Evolutionary conservation across 2,888 invertebrate species (phyloP), one percentile per base, ranked within the genome.

Genomic region (Chouioia cunea): DNA sequence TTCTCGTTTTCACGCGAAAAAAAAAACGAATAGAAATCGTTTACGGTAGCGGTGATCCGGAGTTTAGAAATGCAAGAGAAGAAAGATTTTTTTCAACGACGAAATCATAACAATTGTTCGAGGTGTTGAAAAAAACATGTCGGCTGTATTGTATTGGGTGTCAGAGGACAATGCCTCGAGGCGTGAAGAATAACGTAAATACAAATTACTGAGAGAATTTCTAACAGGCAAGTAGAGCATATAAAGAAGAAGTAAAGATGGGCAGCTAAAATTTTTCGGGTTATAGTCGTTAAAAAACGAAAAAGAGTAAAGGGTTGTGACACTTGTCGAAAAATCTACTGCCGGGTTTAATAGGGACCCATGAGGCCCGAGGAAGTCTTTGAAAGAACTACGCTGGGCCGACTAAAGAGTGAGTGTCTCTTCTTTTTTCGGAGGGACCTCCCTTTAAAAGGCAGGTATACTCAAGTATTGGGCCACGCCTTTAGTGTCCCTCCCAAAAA

Each of bases 171-270:
- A 27, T 79, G 77, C 76, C 56, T 71, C 4, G 76, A 82, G 81
- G 83, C 79, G 82, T 79, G 80, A 83, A 79, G 79, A 80, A 82
- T 80, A 79, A 80, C 82, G 82, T 82, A 82, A 82, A 83, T 77
- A 78, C 80, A 81, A 83, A 83, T 83, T 83, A 83, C 82, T 82
- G 79, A 79, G 80, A 81, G 79, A 79, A 75, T 76, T 73, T 70
- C 62, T 20, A 81, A 18, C 79, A 78, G 82, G 80, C 48, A 47
- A 53, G 6, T 76, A 83, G 79, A 67, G 81, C n/a, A 16, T 0
- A 2, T 1, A 2, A 77, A 56, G 57, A 65, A 22, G 53, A n/a
- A 16, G 14, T 57, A 8, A 44, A 20, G n/a, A n/a, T n/a, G n/a
- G n/a, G n/a, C n/a, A n/a, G n/a, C n/a, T n/a, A n/a, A n/a, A n/a